phyloP scores from a whole-genome alignment of 1,140 invertebrate species.

The Onthophagus taurus region DNA sequence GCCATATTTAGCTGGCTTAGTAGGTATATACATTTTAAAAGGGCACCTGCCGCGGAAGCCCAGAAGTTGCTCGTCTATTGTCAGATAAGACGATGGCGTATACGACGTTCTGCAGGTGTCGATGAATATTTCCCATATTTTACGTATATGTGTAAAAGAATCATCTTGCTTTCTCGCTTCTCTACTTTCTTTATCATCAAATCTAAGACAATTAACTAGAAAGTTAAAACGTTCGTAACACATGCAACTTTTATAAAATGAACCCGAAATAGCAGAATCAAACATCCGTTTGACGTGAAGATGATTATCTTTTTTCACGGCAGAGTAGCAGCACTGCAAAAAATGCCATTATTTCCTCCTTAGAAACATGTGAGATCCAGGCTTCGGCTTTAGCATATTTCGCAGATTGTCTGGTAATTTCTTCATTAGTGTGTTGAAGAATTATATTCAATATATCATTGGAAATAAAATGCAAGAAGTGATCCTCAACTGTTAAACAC shows the following conservation, averaged over 20 bases:
- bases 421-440: conserved; percentile 15
- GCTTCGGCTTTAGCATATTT: conserved; percentile 10
- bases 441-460: conserved; percentile 16
- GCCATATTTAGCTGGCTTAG: conserved; percentile 34
- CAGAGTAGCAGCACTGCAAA: conserved; percentile 23
- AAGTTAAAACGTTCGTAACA: conserved; percentile 31
- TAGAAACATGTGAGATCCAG: conserved; percentile 4
- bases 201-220: conserved; percentile 30
- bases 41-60: conserved; percentile 21
- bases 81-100: conserved; percentile 18
- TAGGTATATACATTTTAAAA: conserved; percentile 30
- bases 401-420: conserved; percentile 14
- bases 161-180: conserved; percentile 22
- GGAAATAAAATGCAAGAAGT: conserved; percentile 15
- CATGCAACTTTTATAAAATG: conserved; percentile 29
- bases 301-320: conserved; percentile 26
- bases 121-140: conserved; percentile 34
- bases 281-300: conserved; percentile 23
- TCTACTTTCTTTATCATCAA: conserved; percentile 31
- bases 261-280: conserved; percentile 20
- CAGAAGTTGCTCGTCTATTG: conserved; percentile 24
- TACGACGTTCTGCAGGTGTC: conserved; percentile 21
- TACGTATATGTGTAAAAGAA: conserved; percentile 32
- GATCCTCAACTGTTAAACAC: conserved; percentile 6
- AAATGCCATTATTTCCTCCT: conserved; percentile 22